Evolutionary conservation across 2,888 invertebrate genomes (phyloP).

Genomic region (Hirtodrosophila cameraria): DNA sequence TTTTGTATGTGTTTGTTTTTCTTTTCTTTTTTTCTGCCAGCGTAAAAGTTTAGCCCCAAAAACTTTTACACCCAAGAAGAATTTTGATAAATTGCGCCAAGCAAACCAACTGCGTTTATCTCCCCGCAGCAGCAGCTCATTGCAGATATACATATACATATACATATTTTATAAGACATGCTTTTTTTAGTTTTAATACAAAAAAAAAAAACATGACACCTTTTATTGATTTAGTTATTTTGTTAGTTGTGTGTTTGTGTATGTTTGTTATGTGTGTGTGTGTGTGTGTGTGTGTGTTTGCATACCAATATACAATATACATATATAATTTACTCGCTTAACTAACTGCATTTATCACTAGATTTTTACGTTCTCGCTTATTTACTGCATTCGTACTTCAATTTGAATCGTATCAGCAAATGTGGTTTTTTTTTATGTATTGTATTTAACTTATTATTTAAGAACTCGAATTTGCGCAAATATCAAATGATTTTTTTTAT

Average conservation of each 20-base stretch:
- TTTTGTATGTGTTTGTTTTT: conserved; percentile 34
- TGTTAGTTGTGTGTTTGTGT: conserved; percentile 36
- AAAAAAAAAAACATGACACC: conserved; percentile 80
- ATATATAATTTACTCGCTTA: conserved; percentile 59
- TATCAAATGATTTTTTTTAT: conserved; percentile 37
- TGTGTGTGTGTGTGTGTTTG: conserved; percentile 16
- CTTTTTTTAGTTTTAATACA: conserved; percentile 64
- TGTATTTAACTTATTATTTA: conserved; percentile 21
- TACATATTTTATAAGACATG: conserved; percentile 22
- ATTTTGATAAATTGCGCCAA: conserved; percentile 75
- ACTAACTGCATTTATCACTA: conserved; percentile 72
- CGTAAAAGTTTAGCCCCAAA: conserved; percentile 35
- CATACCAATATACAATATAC: conserved; percentile 56
- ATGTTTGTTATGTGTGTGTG: conserved; percentile 13
- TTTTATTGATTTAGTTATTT: conserved; percentile 76
- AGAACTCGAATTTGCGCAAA: conserved; percentile 24
- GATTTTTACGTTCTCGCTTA: conserved; percentile 78
- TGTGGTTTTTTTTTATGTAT: conserved; percentile 25
- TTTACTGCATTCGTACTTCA: conserved; percentile 21
- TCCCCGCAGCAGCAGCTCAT: conserved; percentile 18
- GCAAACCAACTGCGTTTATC: conserved; percentile 45
- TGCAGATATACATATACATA: conserved; percentile 14
- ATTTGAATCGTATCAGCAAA: conserved; percentile 59
- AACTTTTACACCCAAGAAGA: conserved; percentile 39
- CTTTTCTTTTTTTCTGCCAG: neutral